phyloP scores from a whole-genome alignment of 2,797 vertebrate species.

The Austrolebias charrua region DNA sequence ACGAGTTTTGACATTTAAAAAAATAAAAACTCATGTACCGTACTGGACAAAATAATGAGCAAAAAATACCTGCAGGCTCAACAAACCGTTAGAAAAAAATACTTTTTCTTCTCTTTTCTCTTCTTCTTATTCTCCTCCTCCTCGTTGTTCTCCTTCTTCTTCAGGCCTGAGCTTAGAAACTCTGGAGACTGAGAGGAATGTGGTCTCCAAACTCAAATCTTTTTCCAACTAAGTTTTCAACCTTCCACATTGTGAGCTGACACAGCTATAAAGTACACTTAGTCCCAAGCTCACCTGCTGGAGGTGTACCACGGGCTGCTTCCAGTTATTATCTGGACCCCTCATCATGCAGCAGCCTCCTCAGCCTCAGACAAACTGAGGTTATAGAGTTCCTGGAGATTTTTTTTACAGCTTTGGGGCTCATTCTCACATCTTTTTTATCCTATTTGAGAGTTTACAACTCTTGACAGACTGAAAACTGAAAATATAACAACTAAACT shows the following conservation, averaged over 20 bases:
- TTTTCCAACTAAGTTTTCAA: constrained; percentile 55
- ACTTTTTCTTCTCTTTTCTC: not conserved
- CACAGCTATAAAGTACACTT: constrained; percentile 66
- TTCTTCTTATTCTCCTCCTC: too few species aligned
- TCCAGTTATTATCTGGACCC: constrained; percentile 63
- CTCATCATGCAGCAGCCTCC: constrained; percentile 51
- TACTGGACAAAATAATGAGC: not conserved
- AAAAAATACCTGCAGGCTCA: constrained; percentile 48
- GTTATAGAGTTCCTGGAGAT: constrained; percentile 33
- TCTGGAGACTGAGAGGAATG: constrained; percentile 55
- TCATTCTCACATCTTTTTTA: constrained; percentile 24
- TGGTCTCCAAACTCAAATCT: constrained; percentile 57
- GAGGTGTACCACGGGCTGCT: constrained; percentile 48
- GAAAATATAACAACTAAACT: constrained; percentile 10
- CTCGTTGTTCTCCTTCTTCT: constrained; percentile 33
- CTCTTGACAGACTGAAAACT: constrained; percentile 22
- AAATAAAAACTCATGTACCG: too few species aligned
- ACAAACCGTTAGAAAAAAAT: constrained; percentile 45
- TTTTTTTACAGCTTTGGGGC: constrained; percentile 37
- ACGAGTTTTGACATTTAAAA: too few species aligned
- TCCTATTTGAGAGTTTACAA: constrained; percentile 8
- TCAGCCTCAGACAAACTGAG: constrained; percentile 35
- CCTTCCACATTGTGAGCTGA: constrained; percentile 58
- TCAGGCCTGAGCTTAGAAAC: constrained; percentile 50
- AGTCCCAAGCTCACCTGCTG: constrained; percentile 62